Conservation (phyloP, 2,113 vertebrate species). For the Indicator indicator region DNA sequence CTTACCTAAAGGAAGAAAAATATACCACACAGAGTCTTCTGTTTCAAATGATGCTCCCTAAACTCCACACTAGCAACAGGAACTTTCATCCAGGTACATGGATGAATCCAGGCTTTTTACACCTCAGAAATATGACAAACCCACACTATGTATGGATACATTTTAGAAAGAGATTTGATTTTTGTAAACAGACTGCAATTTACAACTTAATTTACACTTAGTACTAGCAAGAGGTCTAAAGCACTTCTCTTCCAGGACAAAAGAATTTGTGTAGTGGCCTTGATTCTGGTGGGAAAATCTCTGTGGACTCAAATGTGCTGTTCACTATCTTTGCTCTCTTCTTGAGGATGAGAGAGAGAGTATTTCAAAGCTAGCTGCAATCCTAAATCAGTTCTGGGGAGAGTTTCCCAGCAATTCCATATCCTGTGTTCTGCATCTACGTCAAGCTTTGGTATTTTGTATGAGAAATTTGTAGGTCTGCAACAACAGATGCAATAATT, state of each 20-base stretch:
- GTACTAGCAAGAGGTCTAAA: not conserved
- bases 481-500: not conserved
- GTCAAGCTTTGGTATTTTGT: not conserved
- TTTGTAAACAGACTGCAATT: not conserved
- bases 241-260: not conserved
- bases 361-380: not conserved
- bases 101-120: not conserved
- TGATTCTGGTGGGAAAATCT: not conserved
- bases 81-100: not conserved
- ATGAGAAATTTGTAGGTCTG: not conserved
- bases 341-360: too few species aligned
- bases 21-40: not conserved
- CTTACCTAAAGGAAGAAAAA: not conserved
- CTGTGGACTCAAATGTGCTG: not conserved
- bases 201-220: not conserved
- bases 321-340: not conserved
- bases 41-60: not conserved
- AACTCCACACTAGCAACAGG: not conserved
- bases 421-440: not conserved
- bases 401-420: not conserved
- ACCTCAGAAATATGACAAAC: not conserved
- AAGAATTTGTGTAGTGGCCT: not conserved
- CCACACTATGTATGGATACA: not conserved
- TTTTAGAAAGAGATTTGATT: not conserved
- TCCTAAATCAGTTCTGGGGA: not conserved